Conservation (phyloP, 2,113 vertebrate species). For the Brachyhypopomus occidentalis region DNA sequence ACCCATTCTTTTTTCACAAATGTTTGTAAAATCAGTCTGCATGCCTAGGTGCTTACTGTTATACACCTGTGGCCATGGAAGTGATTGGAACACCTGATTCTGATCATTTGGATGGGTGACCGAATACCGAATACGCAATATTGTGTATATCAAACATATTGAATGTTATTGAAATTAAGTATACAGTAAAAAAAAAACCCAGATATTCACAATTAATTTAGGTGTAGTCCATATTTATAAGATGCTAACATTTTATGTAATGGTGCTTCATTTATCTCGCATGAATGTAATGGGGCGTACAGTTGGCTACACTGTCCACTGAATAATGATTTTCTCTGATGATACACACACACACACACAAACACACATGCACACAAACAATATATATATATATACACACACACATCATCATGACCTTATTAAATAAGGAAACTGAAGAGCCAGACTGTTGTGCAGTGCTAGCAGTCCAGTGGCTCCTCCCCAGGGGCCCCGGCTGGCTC, state of each 20-base stretch:
- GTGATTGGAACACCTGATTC: too few species aligned
- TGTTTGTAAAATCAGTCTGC: too few species aligned
- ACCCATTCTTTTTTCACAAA: too few species aligned
- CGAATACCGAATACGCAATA: too few species aligned
- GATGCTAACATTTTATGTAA: too few species aligned
- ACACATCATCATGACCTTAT: constrained; percentile 38
- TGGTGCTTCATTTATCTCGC: not conserved
- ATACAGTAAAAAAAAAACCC: not conserved
- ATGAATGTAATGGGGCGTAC: not conserved
- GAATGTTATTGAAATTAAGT: not conserved
- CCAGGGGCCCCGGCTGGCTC: not conserved
- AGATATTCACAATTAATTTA: too few species aligned
- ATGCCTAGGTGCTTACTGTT: too few species aligned
- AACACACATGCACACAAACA: too few species aligned
- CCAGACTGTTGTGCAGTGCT: constrained; percentile 39
- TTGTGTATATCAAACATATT: not conserved
- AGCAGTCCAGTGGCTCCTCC: constrained; percentile 3
- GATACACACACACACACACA: not conserved
- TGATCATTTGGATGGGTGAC: too few species aligned
- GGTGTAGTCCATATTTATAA: not conserved
- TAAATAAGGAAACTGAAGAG: constrained; percentile 55
- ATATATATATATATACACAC: too few species aligned
- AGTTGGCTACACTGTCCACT: not conserved
- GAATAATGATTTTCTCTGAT: constrained; percentile 17
- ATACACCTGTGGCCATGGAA: too few species aligned